phyloP scores from a whole-genome alignment of 2,113 vertebrate species.

The Chloroceryle aenea region DNA sequence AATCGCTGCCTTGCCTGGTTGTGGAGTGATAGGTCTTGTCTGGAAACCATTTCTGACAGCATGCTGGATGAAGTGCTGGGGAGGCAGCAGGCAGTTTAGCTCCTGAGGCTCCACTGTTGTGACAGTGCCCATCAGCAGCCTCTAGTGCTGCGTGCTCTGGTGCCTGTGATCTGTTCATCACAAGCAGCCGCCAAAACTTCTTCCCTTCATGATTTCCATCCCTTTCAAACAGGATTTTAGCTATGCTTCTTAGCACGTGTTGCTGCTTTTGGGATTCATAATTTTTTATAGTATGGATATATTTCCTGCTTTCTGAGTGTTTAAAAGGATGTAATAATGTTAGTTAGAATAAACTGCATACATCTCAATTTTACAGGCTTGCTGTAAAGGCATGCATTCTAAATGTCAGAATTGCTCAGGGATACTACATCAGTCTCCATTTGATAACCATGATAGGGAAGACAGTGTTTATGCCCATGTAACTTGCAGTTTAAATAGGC shows the following conservation, averaged over 20 bases:
- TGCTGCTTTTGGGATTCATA: neutral
- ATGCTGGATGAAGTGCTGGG: neutral
- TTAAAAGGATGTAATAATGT: neutral
- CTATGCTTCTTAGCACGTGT: neutral
- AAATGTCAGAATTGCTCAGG: neutral
- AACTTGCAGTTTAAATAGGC: conserved; percentile 6
- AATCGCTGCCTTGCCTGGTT: neutral
- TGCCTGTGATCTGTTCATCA: neutral
- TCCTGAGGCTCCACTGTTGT: neutral
- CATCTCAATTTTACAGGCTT: neutral
- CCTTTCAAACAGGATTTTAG: neutral
- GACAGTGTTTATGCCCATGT: neutral
- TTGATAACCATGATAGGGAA: neutral
- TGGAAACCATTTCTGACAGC: neutral
- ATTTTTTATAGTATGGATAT: neutral
- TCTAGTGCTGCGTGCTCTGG: neutral
- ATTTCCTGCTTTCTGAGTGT: neutral
- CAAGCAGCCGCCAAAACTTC: neutral
- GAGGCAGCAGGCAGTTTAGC: neutral
- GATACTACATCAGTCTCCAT: neutral
- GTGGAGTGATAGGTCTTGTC: neutral
- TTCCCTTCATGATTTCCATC: neutral
- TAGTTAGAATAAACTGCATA: neutral
- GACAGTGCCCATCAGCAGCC: neutral
- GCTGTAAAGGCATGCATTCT: neutral